Evolutionary conservation across 1,140 invertebrate genomes (phyloP).

Genomic region (Cyclargus thomasi): DNA sequence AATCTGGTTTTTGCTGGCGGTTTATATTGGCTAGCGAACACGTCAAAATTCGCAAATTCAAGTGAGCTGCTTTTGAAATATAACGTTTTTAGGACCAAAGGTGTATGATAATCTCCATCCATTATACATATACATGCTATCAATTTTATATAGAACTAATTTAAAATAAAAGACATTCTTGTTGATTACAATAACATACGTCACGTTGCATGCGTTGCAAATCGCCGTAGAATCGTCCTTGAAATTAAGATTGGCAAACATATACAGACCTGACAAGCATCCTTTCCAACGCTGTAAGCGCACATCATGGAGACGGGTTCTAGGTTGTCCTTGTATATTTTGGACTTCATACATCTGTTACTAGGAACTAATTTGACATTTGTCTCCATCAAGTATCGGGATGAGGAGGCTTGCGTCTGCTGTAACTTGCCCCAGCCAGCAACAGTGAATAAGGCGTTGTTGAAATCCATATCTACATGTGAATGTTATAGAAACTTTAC

Average conservation of each 20-base stretch:
- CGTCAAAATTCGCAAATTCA: too few species aligned
- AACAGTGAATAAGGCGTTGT: constrained; percentile 43
- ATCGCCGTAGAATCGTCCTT: background rate
- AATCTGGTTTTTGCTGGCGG: too few species aligned
- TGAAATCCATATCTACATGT: constrained; percentile 54
- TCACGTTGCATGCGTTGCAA: background rate
- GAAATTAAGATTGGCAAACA: background rate
- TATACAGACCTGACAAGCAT: constrained; percentile 74
- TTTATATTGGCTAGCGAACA: too few species aligned
- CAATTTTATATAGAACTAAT: background rate
- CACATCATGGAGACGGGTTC: constrained; percentile 69
- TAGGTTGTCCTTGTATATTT: constrained; percentile 57
- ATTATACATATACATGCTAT: too few species aligned
- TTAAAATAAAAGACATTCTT: background rate
- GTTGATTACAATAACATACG: background rate
- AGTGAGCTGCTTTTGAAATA: too few species aligned
- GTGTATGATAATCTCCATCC: too few species aligned
- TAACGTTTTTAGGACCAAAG: too few species aligned
- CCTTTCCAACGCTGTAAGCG: constrained; percentile 69
- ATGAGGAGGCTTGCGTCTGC: constrained; percentile 60
- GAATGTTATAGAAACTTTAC: constrained; percentile 17
- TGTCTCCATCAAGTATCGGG: constrained; percentile 59
- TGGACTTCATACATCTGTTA: constrained; percentile 45
- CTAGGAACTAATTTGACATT: constrained; percentile 52
- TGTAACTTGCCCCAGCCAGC: constrained; percentile 66